These are phyloP conservation scores for Enteromius mattozi DNA, from an alignment of 2,797 vertebrate species.

Conservation along the genomic window DNA sequence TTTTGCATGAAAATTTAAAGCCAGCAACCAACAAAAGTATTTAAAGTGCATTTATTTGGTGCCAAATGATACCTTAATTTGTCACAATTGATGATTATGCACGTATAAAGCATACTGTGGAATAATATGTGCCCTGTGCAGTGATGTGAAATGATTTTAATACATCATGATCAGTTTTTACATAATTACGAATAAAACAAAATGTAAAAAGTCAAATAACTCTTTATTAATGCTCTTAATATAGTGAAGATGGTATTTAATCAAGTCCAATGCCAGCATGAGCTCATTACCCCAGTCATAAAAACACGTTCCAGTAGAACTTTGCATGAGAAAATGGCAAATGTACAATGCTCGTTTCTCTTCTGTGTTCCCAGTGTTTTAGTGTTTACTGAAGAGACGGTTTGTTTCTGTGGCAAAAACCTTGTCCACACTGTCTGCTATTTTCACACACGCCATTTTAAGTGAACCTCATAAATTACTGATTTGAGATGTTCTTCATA, in stretches of 20 bases:
- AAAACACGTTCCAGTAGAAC: neutral
- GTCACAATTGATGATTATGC: neutral
- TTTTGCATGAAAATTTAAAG: neutral
- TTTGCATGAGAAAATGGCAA: neutral
- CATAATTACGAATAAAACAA: neutral
- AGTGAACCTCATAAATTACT: slow-evolving; percentile 7
- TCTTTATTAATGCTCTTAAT: neutral
- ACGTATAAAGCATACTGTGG: neutral
- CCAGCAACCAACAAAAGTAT: neutral
- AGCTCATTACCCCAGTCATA: neutral
- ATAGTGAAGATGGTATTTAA: neutral
- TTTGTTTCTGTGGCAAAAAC: neutral
- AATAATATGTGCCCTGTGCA: neutral
- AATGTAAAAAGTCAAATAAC: neutral
- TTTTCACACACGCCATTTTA: neutral
- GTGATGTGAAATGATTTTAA: neutral
- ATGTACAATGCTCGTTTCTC: neutral
- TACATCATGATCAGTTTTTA: neutral
- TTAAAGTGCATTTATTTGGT: neutral
- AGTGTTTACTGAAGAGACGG: neutral
- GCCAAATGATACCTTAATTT: neutral
- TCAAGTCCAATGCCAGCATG: neutral
- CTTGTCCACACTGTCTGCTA: neutral
- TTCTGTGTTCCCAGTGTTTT: neutral
- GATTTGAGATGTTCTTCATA: neutral